Conservation (phyloP, 2,113 vertebrate species). For the Pipra filicauda region DNA sequence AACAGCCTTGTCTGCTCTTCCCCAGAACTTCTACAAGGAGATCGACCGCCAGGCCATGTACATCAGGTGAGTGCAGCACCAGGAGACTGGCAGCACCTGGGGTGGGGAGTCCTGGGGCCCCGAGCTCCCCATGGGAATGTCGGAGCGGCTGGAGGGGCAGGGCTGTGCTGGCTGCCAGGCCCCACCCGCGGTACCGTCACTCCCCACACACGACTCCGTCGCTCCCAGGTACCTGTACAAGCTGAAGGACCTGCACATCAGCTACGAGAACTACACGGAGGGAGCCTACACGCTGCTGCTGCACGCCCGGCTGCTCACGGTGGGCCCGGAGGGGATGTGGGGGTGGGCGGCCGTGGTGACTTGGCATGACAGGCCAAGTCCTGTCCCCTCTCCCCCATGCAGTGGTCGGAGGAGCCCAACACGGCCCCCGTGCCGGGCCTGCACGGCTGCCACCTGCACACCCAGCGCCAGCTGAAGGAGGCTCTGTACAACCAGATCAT, state of each 20-base stretch:
- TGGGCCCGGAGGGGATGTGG: accelerated
- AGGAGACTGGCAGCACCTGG: accelerated
- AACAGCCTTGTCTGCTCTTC: not conserved
- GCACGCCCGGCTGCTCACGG: slow-evolving; percentile 42
- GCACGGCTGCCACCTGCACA: not conserved
- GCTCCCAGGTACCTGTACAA: slow-evolving; percentile 52
- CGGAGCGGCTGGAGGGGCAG: accelerated
- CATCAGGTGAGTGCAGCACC: slow-evolving; percentile 34
- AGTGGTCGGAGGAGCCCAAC: slow-evolving; percentile 56
- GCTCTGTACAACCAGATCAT: slow-evolving; percentile 65
- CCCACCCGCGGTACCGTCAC: accelerated
- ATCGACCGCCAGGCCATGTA: slow-evolving; percentile 68
- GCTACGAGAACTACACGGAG: slow-evolving; percentile 56
- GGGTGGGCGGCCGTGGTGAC: accelerated
- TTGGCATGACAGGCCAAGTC: not conserved
- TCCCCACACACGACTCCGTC: accelerated
- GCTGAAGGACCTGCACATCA: slow-evolving; percentile 57
- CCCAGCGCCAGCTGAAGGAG: slow-evolving; percentile 68
- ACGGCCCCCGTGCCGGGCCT: not conserved
- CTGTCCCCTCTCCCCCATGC: not conserved
- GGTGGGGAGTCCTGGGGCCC: accelerated
- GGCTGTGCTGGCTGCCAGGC: not conserved
- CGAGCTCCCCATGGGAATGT: not conserved
- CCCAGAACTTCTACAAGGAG: slow-evolving; percentile 72
- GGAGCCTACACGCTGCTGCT: slow-evolving; percentile 62